These are phyloP conservation scores for Henricia sp. DNA, from an alignment of 53 echinoderm and acorn worm genomes.

Conservation along the genomic window DNA sequence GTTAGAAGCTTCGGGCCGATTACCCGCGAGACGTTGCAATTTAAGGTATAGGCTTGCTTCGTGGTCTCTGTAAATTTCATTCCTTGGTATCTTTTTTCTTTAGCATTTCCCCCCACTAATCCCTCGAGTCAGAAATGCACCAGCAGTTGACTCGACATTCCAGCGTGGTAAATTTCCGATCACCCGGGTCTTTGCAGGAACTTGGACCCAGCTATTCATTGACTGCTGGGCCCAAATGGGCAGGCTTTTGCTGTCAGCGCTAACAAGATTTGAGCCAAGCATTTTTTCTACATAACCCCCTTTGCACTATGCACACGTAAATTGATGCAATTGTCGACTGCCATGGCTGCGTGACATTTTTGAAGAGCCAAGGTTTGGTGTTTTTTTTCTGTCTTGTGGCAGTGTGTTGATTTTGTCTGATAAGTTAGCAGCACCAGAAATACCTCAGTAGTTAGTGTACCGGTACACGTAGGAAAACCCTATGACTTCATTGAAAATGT, in stretches of 20 bases:
- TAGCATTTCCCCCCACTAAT: too few relatives aligned
- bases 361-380: slow-evolving; percentile 4
- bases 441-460: not conserved
- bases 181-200: slow-evolving; percentile 11
- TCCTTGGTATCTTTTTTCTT: too few relatives aligned
- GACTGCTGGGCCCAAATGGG: not conserved
- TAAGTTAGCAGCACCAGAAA: not conserved
- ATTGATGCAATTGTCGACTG: slow-evolving; percentile 33
- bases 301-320: not conserved
- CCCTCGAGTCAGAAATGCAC: not conserved
- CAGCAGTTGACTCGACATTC: slow-evolving; percentile 23
- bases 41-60: not conserved
- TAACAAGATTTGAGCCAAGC: slow-evolving; percentile 34
- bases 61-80: too few relatives aligned
- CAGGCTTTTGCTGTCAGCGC: slow-evolving; percentile 6
- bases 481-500: not conserved
- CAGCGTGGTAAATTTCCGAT: slow-evolving; percentile 52
- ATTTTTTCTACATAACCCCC: not conserved
- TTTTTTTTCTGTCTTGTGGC: too few relatives aligned
- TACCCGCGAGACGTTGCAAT: slow-evolving; percentile 43
- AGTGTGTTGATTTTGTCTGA: slow-evolving; percentile 20
- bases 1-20: slow-evolving; percentile 15
- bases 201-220: not conserved
- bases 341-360: not conserved
- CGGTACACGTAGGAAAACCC: not conserved